phyloP scores from a whole-genome alignment of 2,888 invertebrate genomes.

The Nemapogon koenigi region DNA sequence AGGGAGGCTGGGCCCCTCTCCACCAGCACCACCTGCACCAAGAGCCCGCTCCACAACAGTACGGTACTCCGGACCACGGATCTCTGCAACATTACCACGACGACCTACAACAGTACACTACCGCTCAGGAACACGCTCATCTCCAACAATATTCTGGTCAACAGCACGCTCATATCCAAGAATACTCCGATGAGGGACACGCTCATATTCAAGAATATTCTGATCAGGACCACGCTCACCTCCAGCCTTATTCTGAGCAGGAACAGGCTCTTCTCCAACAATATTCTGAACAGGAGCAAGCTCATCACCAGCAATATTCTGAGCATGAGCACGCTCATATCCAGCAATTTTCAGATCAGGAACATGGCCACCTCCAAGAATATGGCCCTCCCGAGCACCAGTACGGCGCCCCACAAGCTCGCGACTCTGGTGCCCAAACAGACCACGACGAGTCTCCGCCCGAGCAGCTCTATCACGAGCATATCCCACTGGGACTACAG shows the following conservation, averaged over 20 bases:
- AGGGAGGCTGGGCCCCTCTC: constrained; percentile 14
- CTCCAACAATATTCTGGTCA: constrained; percentile 1
- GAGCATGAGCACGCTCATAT: constrained; percentile 7
- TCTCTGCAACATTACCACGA: constrained; percentile 32
- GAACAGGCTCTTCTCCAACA: constrained; percentile 2
- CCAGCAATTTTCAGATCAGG: constrained; percentile 16
- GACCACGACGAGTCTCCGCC: constrained; percentile 16
- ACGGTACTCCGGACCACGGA: constrained; percentile 3
- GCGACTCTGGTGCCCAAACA: no score
- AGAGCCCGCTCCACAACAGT: not conserved
- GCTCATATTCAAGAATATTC: constrained; percentile 49
- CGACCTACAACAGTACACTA: constrained; percentile 42
- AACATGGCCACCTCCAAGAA: constrained; percentile 39
- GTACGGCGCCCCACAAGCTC: no score
- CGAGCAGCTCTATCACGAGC: constrained; percentile 40
- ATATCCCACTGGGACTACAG: constrained; percentile 50
- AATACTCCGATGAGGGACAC: constrained; percentile 31
- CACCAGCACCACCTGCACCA: constrained; percentile 12
- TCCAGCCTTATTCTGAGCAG: constrained; percentile 15
- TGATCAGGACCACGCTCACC: constrained; percentile 37
- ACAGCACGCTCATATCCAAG: constrained; percentile 4
- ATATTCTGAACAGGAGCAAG: constrained; percentile 6
- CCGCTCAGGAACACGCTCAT: constrained; percentile 17
- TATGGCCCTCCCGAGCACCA: constrained; percentile 33
- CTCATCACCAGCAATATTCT: not conserved